Base-by-base conservation (phyloP, 1,140 invertebrate genomes). In the Mactra quadrangularis region DNA sequence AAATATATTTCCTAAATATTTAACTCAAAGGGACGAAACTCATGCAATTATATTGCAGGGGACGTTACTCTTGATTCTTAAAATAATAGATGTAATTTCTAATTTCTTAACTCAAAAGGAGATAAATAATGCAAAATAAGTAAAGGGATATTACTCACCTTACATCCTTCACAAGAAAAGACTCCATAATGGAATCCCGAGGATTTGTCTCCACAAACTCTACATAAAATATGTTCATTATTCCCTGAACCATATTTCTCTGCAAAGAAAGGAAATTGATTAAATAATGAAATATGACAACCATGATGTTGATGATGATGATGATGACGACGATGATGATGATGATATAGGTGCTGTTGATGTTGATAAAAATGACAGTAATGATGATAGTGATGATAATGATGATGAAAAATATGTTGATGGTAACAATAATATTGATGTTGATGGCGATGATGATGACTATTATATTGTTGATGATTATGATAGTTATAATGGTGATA, bases 111-210 rank as follows among this genome's bases (percentile, higher is more conserved):
- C n/a, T n/a, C n/a, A n/a, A n/a, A n/a, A n/a, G n/a, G n/a, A n/a
- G n/a, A n/a, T n/a, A n/a, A n/a, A n/a, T n/a, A n/a, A n/a, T n/a
- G n/a, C n/a, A n/a, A n/a, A n/a, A n/a, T n/a, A n/a, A n/a, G n/a
- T n/a, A n/a, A n/a, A n/a, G n/a, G n/a, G 27, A 29, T 15, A 15
- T 47, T 15, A 41, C 90, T 82, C 77, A 93, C 98, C 94, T 99
- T 99, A 94, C 99, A 99, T 7, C 94, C 94, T 87, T 95, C 94
- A 86, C 94, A 95, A 75, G 98, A 99, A 57, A 98, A 94, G 0
- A 99, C 98, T 0, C 98, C 98, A 91, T 99, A 99, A 92, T 99
- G 98, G 89, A 99, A 98, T 87, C 98, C 99, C 29, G 98, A 98
- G 0, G 98, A 98, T 4, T 97, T 98, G 92, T 99, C 98, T 0